Percentiles rank a stretch among this genome's conserved stretches.
Evolutionary conservation across 2,113 vertebrate species (phyloP).

Genomic region (Acanthisitta chloris): DNA sequence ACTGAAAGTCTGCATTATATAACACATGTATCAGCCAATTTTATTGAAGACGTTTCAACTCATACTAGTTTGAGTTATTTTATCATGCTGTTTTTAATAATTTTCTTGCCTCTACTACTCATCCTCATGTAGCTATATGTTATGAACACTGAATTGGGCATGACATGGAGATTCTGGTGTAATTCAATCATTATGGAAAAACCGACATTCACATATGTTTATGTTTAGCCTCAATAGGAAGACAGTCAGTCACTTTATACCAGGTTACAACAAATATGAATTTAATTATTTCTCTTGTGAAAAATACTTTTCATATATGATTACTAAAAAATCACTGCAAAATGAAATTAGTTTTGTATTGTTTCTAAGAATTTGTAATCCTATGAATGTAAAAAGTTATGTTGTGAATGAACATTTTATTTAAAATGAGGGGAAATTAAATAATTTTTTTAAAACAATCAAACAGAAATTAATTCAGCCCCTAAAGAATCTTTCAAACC

Average conservation of each 20-base stretch:
- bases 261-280: background rate
- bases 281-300: background rate
- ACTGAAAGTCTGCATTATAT: background rate
- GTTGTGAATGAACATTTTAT: background rate
- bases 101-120: constrained; percentile 12
- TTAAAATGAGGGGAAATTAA: background rate
- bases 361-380: background rate
- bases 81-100: constrained; percentile 31
- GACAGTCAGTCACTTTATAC: background rate
- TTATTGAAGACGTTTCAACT: constrained; percentile 12
- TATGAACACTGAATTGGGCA: background rate
- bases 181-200: constrained; percentile 12
- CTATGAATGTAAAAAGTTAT: background rate
- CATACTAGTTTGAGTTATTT: background rate
- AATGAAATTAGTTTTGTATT: background rate
- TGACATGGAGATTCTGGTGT: background rate
- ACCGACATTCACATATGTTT: constrained; percentile 10
- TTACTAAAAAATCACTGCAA: background rate
- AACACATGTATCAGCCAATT: background rate
- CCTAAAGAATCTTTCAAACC: background rate
- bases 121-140: background rate
- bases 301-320: background rate
- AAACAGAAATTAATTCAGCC: background rate
- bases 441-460: background rate
- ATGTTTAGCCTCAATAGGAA: background rate